phyloP scores from a whole-genome alignment of 2,113 vertebrate species.

The Rissa tridactyla region DNA sequence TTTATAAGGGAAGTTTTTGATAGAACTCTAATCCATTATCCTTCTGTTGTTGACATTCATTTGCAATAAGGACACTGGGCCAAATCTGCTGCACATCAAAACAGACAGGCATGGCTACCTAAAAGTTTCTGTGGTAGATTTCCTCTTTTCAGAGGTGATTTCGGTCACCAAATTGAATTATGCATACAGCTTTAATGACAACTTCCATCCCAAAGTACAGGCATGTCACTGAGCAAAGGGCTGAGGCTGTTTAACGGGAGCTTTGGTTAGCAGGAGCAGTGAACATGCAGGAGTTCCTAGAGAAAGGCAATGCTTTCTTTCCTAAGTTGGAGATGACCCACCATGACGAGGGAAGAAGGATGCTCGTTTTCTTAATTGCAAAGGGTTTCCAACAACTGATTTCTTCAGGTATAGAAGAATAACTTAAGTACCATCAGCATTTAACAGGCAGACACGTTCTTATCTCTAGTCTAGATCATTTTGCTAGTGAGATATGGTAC shows the following conservation, averaged over 20 bases:
- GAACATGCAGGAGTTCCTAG: neutral
- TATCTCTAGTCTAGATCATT: neutral
- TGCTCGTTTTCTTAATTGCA: neutral
- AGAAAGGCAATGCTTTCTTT: neutral
- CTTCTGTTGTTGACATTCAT: neutral
- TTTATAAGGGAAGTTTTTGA: constrained; percentile 42
- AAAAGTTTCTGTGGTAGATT: neutral
- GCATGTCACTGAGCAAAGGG: neutral
- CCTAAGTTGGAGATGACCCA: rapidly evolving
- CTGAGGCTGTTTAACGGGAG: neutral
- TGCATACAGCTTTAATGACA: neutral
- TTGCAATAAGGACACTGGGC: neutral
- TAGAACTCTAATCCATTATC: constrained; percentile 8
- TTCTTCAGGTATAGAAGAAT: neutral
- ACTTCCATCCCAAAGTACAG: neutral
- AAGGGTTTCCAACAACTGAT: neutral
- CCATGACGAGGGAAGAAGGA: neutral
- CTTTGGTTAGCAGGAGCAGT: neutral
- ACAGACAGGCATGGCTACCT: neutral
- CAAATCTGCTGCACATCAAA: neutral
- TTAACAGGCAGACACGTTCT: neutral
- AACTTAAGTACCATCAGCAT: neutral
- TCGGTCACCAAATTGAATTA: neutral
- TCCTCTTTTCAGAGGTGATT: neutral
- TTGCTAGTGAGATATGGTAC: neutral